Base-by-base conservation (phyloP, 1,140 invertebrate species). In the Eurosta solidaginis region DNA sequence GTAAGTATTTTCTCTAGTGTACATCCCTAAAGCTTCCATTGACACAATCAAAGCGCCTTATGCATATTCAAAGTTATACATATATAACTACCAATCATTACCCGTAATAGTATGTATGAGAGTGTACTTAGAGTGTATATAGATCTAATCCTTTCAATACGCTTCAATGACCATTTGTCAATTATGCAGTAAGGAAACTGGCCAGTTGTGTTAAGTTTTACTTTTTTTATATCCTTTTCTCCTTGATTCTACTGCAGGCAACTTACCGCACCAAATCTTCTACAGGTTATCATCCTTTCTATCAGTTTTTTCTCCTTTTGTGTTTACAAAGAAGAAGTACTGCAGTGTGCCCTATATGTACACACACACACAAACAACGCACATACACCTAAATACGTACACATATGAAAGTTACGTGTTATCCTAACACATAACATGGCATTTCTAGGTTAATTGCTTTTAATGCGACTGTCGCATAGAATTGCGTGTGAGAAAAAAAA, bases 381-480 rank as follows among this genome's bases (percentile, higher is more conserved):
- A 59, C 27, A 33, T 22, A 20, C n/a, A 52, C 49, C 3, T 10
- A 4, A 17, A 14, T 59, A 36, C 40, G 59, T 33, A n/a, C 59
- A 29, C 40, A 68, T 33, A 68, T 68, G 29, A 17, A 20, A 68
- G n/a, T 33, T 68, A 36, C 29, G 59, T 68, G 59, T 68, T 68
- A 68, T 68, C 59, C 59, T 68, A 40, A 68, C 33, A 40, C 59
- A 68, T 29, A 33, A 68, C 59, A 68, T 68, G 59, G 59, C 59
- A 68, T 68, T 68, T 68, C 59, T 68, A 40, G 59, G 59, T 40
- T 68, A 68, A 68, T 68, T 68, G 59, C 59, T 68, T 68, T 68
- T 68, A 68, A 68, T 68, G 59, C 59, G 59, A 68, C 59, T 40
- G 59, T 40, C 59, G 59, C 59, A 68, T n/a, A 6, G 59, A 36